phyloP scores from a whole-genome alignment of 2,888 invertebrate species.

The Phaedon cochleariae region DNA sequence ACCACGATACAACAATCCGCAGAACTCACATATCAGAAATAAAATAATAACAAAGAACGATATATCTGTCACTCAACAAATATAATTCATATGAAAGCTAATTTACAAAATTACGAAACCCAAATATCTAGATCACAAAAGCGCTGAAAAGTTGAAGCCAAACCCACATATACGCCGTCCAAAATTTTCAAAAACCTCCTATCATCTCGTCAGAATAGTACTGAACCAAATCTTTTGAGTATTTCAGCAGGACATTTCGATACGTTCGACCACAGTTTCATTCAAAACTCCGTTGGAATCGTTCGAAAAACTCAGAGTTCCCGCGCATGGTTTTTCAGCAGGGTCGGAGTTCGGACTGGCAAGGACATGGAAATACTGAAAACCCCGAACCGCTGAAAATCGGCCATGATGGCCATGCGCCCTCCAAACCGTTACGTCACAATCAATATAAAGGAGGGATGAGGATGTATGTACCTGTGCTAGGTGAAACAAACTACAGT shows the following conservation, averaged over 20 bases:
- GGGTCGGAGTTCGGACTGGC: conserved; percentile 42
- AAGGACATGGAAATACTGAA: conserved; percentile 49
- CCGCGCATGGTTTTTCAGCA: conserved; percentile 46
- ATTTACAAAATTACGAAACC: neutral
- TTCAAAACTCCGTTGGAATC: conserved; percentile 11
- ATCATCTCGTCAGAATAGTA: neutral
- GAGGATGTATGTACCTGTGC: conserved; percentile 43
- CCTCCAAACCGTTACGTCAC: conserved; percentile 55
- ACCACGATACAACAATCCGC: conserved; percentile 27
- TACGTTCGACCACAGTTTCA: neutral
- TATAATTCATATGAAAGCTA: neutral
- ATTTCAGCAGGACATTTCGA: neutral
- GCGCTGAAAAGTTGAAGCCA: conserved; percentile 27
- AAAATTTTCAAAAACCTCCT: neutral
- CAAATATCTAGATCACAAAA: conserved; percentile 3
- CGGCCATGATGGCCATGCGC: conserved; percentile 60
- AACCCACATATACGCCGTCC: conserved; percentile 42
- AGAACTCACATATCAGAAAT: conserved; percentile 32
- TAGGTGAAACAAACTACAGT: conserved; percentile 43
- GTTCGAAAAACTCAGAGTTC: neutral
- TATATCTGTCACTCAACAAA: too few relatives aligned
- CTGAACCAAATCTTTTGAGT: neutral
- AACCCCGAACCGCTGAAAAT: conserved; percentile 48
- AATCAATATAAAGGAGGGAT: conserved; percentile 58
- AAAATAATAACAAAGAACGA: conserved; percentile 11